phyloP scores from a whole-genome alignment of 2,888 invertebrate genomes.

The Andrena minutula region DNA sequence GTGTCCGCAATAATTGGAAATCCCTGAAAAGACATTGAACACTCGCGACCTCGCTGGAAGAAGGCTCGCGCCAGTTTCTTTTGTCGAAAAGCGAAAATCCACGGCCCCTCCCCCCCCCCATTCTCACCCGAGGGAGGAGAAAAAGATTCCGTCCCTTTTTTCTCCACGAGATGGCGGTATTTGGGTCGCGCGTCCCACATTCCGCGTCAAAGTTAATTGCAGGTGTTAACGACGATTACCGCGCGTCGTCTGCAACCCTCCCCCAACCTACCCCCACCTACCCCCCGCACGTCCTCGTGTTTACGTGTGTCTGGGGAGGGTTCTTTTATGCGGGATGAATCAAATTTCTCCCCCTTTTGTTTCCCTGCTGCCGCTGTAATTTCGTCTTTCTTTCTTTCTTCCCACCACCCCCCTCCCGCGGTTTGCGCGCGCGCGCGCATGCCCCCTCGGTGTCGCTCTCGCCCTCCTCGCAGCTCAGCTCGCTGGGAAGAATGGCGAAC shows the following conservation, averaged over 20 bases:
- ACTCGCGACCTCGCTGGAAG: background rate
- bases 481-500: constrained; percentile 37
- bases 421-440: background rate
- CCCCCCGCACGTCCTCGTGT: constrained; percentile 1
- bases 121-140: background rate
- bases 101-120: background rate
- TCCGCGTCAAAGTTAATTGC: constrained; percentile 75
- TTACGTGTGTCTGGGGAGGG: constrained; percentile 39
- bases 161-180: constrained; percentile 40
- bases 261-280: background rate
- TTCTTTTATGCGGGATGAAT: constrained; percentile 55
- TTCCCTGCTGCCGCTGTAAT: constrained; percentile 37
- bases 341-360: constrained; percentile 58
- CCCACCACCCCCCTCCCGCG: background rate
- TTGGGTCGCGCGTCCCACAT: constrained; percentile 67
- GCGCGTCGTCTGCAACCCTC: constrained; percentile 11
- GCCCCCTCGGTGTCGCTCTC: too few species aligned
- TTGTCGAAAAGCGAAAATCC: constrained; percentile 34
- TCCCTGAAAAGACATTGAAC: constrained; percentile 29
- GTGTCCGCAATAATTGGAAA: constrained; percentile 30
- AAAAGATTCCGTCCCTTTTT: constrained; percentile 42
- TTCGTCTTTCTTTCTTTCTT: constrained; percentile 9
- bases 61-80: constrained; percentile 10
- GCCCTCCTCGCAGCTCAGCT: background rate
- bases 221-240: constrained; percentile 77